These are phyloP conservation scores for Drosophila mettleri DNA, from an alignment of 2,888 invertebrate genomes.

Conservation along the genomic window DNA sequence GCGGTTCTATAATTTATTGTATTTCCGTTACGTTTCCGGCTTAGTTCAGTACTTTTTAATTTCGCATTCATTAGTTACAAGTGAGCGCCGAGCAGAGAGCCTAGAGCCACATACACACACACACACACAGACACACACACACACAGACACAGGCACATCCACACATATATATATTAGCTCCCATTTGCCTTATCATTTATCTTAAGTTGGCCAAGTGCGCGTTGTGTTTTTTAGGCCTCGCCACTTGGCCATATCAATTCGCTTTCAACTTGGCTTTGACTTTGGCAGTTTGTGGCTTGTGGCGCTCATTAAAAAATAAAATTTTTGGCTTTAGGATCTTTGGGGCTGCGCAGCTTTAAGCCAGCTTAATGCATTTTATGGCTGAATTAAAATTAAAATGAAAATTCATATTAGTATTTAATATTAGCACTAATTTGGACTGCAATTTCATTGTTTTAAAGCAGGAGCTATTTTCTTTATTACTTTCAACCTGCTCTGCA, in stretches of 20 bases:
- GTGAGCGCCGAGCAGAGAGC: conserved; percentile 14
- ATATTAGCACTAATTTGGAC: conserved; percentile 63
- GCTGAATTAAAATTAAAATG: conserved; percentile 60
- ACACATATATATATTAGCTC: conserved; percentile 1
- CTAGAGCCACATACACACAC: conserved; percentile 1
- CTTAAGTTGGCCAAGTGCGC: conserved; percentile 63
- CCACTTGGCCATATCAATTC: conserved; percentile 68
- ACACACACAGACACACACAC: background rate
- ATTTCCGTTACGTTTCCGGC: conserved; percentile 54
- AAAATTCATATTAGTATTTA: conserved; percentile 72
- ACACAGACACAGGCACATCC: conserved; percentile 1
- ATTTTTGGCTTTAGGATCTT: conserved; percentile 38
- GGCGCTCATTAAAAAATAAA: conserved; percentile 25
- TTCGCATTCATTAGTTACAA: conserved; percentile 70
- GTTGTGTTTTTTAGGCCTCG: conserved; percentile 3
- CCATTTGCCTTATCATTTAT: conserved; percentile 76
- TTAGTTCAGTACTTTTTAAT: conserved; percentile 60
- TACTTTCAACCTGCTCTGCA: conserved; percentile 45
- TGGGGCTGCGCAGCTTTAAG: conserved; percentile 52
- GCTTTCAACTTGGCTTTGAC: conserved; percentile 47
- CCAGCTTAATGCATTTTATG: conserved; percentile 61
- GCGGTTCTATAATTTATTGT: conserved; percentile 68
- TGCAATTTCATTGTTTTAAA: conserved; percentile 45
- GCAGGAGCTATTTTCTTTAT: conserved; percentile 11
- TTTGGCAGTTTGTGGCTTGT: conserved; percentile 65